A percentile compares a stretch with the other conserved stretches of the same genome.
Evolutionary conservation across 1,140 invertebrate species (phyloP).

Genomic region (Vanessa tameamea): DNA sequence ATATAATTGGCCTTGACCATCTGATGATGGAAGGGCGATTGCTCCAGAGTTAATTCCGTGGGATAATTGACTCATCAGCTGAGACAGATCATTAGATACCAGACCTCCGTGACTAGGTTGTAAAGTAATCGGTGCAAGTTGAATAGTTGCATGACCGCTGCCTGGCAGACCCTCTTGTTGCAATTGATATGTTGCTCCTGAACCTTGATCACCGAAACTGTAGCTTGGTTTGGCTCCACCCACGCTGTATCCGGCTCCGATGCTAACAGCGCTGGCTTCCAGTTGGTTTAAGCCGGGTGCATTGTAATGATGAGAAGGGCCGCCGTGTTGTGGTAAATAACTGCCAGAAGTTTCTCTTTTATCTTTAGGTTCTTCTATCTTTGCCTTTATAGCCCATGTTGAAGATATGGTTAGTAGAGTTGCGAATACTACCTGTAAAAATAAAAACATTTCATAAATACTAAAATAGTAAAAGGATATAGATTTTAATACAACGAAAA

Average conservation of each 20-base stretch:
- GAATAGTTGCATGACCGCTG: constrained; percentile 57
- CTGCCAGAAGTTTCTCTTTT: constrained; percentile 62
- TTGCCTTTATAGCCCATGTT: constrained; percentile 62
- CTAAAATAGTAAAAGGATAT: neutral
- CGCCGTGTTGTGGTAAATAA: constrained; percentile 46
- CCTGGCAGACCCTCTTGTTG: constrained; percentile 55
- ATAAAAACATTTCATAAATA: constrained; percentile 28
- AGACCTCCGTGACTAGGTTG: constrained; percentile 58
- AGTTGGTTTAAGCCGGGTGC: constrained; percentile 54
- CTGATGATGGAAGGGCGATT: constrained; percentile 52
- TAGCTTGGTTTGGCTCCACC: constrained; percentile 68
- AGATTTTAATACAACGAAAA: neutral
- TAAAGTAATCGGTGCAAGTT: constrained; percentile 66
- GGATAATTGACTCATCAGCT: constrained; percentile 71
- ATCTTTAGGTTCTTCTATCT: constrained; percentile 65
- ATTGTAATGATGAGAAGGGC: constrained; percentile 58
- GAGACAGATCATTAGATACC: constrained; percentile 59
- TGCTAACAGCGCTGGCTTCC: constrained; percentile 65
- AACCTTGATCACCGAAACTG: constrained; percentile 54
- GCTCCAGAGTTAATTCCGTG: constrained; percentile 64
- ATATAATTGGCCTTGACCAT: constrained; percentile 47
- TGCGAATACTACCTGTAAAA: constrained; percentile 64
- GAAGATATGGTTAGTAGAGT: constrained; percentile 59
- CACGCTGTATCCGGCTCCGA: constrained; percentile 73
- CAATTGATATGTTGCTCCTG: constrained; percentile 54